phyloP scores from a whole-genome alignment of 2,888 invertebrate species.

The Drosophila nr. fundita region DNA sequence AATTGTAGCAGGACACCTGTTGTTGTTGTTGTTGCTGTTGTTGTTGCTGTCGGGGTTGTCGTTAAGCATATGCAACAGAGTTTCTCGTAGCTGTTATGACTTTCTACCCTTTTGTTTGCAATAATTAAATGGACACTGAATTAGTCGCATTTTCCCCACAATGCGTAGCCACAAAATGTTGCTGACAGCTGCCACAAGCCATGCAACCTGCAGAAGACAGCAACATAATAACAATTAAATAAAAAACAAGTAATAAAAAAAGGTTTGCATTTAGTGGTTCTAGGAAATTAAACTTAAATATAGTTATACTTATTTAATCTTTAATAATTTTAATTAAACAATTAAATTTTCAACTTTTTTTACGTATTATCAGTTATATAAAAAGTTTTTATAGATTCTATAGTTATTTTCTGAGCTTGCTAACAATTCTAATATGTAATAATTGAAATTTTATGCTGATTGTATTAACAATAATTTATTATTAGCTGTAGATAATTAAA shows the following conservation, averaged over 20 bases:
- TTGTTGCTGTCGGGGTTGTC: background rate
- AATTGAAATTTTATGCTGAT: too few relatives aligned
- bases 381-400: background rate
- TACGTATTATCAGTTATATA: background rate
- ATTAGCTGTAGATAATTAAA: too few relatives aligned
- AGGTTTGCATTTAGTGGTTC: too few relatives aligned
- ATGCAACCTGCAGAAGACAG: background rate
- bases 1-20: conserved; percentile 20
- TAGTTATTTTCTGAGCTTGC: too few relatives aligned
- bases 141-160: background rate
- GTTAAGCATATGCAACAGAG: conserved; percentile 6
- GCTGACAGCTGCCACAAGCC: background rate
- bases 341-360: background rate
- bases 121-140: background rate
- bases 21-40: background rate
- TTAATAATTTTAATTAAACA: background rate
- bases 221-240: background rate
- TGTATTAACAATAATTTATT: too few relatives aligned
- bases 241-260: too few relatives aligned
- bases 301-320: too few relatives aligned
- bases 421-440: too few relatives aligned
- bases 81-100: background rate
- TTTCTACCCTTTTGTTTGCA: background rate
- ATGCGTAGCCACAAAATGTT: background rate
- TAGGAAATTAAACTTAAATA: background rate